Conservation (phyloP, 2,113 vertebrate genomes). For the Dipodomys merriami region DNA sequence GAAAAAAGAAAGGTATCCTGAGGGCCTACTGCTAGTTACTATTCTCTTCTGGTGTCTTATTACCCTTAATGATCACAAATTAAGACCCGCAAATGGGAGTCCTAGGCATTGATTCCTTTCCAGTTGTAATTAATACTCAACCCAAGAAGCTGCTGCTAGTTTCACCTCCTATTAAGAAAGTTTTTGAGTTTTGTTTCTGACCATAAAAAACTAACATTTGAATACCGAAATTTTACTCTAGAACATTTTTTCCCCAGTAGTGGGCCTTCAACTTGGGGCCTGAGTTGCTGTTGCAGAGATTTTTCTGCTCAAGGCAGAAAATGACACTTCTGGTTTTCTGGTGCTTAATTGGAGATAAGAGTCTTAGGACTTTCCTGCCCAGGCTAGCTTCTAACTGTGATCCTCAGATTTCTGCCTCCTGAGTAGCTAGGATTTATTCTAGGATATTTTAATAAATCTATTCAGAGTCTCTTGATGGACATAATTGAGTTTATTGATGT, state of each 20-base stretch:
- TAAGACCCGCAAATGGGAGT: not conserved
- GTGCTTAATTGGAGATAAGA: too few relatives aligned
- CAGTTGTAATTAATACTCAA: conserved; percentile 21
- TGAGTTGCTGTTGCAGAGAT: too few relatives aligned
- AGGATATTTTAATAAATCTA: too few relatives aligned
- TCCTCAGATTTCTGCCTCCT: too few relatives aligned
- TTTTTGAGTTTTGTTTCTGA: conserved; percentile 9
- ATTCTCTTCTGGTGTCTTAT: not conserved
- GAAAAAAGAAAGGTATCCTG: not conserved
- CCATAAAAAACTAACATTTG: not conserved
- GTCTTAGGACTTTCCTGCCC: too few relatives aligned
- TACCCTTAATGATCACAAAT: conserved; percentile 24
- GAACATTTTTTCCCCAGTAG: not conserved
- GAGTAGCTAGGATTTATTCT: too few relatives aligned
- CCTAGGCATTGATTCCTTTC: not conserved
- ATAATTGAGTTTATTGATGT: not conserved
- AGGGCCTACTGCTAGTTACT: not conserved
- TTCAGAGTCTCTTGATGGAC: not conserved
- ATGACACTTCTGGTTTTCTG: too few relatives aligned
- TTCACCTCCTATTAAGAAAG: not conserved
- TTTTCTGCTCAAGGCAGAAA: too few relatives aligned
- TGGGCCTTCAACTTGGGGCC: too few relatives aligned
- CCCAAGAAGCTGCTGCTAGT: not conserved
- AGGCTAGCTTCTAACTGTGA: too few relatives aligned
- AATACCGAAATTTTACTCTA: not conserved